Percentiles rank a stretch among this genome's conserved stretches.
phyloP scores from a whole-genome alignment of 1,140 invertebrate genomes.

The Phymorhynchus buccinoides region DNA sequence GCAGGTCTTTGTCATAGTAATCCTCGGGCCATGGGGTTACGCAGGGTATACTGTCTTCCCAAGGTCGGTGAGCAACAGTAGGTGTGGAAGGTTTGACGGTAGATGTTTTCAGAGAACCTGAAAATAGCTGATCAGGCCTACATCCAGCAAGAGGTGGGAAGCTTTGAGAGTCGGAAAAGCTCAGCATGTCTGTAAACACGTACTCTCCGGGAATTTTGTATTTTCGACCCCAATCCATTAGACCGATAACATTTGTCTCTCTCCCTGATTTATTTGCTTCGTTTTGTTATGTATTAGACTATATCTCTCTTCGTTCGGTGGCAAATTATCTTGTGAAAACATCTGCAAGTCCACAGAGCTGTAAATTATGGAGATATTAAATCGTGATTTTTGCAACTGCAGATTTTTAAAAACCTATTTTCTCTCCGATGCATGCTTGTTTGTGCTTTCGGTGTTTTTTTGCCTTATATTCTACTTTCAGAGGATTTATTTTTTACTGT shows the following conservation, averaged over 20 bases:
- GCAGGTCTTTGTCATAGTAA: neutral
- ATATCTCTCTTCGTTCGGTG: neutral
- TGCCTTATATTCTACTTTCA: too few relatives aligned
- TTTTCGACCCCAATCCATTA: neutral
- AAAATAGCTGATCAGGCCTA: conserved; percentile 34
- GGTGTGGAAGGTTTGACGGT: too few relatives aligned
- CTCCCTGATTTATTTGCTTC: neutral
- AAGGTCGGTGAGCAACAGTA: neutral
- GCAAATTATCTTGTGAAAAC: too few relatives aligned
- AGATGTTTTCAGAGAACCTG: neutral
- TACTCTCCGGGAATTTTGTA: conserved; percentile 9
- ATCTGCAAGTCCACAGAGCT: too few relatives aligned
- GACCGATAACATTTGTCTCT: neutral
- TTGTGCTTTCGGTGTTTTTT: too few relatives aligned
- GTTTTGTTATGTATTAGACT: neutral
- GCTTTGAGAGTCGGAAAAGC: conserved; percentile 32
- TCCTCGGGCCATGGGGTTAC: neutral
- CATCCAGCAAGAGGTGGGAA: conserved; percentile 28
- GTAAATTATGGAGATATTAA: too few relatives aligned
- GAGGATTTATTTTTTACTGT: too few relatives aligned
- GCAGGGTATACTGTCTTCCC: conserved; percentile 8
- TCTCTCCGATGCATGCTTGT: too few relatives aligned
- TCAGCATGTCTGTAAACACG: conserved; percentile 29
- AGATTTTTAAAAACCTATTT: too few relatives aligned
- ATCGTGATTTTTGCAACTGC: too few relatives aligned